Percentiles rank a stretch among this genome's conserved stretches.
Evolutionary conservation across 1,140 invertebrate species (phyloP).

Genomic region (Drosophila miranda): DNA sequence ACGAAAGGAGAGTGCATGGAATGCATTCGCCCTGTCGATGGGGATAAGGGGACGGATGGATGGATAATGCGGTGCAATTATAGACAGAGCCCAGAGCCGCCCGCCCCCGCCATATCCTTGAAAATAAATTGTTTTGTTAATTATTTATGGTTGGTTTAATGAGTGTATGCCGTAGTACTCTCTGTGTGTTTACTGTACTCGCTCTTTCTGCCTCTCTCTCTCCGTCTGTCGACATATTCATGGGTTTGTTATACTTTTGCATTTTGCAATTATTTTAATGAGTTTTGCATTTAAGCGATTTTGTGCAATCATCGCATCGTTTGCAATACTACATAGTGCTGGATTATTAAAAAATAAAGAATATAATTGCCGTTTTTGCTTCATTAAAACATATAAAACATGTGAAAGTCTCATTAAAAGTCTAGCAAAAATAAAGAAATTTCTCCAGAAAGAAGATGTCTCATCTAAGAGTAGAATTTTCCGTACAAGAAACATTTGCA

Average conservation of each 20-base stretch:
- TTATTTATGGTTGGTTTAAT: conserved; percentile 82
- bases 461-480: too few species aligned
- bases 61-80: conserved; percentile 74
- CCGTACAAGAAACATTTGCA: too few species aligned
- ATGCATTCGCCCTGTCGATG: conserved; percentile 31
- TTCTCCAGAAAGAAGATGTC: too few species aligned
- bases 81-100: conserved; percentile 38
- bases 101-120: conserved; percentile 60
- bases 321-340: conserved; percentile 27
- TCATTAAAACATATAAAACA: conserved; percentile 61
- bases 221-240: conserved; percentile 17
- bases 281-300: conserved; percentile 80
- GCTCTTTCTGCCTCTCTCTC: conserved; percentile 7
- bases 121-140: conserved; percentile 82
- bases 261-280: conserved; percentile 81
- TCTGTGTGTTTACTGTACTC: conserved; percentile 21
- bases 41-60: conserved; percentile 7
- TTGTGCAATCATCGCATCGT: conserved; percentile 50
- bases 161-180: conserved; percentile 53
- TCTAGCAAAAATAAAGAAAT: background rate
- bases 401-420: conserved; percentile 56
- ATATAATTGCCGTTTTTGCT: conserved; percentile 72
- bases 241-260: conserved; percentile 76
- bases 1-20: conserved; percentile 60
- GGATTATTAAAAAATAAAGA: conserved; percentile 22